Percentiles rank a stretch among this genome's conserved stretches.
These are phyloP conservation scores for Ctenosaura bakeri DNA, from an alignment of 2,797 vertebrate species.

Conservation along the genomic window DNA sequence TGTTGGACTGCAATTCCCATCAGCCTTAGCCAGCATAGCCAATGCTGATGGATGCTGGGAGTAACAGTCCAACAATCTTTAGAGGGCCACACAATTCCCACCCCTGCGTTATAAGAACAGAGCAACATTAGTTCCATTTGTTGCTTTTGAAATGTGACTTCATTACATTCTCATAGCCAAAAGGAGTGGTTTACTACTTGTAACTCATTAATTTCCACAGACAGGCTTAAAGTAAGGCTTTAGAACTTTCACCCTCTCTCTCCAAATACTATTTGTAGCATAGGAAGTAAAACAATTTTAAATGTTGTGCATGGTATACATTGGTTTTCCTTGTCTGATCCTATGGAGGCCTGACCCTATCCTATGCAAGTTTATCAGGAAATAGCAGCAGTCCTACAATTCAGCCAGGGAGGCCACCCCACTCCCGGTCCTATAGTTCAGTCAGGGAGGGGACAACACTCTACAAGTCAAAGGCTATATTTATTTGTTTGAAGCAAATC, in stretches of 20 bases:
- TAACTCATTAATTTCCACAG: no score
- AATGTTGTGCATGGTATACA: not conserved
- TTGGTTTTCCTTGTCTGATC: not conserved
- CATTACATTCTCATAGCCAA: no score
- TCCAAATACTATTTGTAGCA: not conserved
- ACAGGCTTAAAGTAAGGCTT: not conserved
- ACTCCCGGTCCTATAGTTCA: not conserved
- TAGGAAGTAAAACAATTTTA: not conserved
- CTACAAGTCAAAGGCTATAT: not conserved
- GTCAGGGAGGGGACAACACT: no score
- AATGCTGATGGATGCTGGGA: no score
- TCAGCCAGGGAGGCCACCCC: not conserved
- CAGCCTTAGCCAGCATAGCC: no score
- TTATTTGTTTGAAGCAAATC: not conserved
- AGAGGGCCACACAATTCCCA: no score
- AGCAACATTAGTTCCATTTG: no score
- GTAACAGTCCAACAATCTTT: no score
- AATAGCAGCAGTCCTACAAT: not conserved
- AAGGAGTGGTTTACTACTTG: no score
- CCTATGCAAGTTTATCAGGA: not conserved
- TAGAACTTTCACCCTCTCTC: not conserved
- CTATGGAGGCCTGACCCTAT: not conserved
- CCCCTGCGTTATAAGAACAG: no score
- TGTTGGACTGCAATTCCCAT: no score
- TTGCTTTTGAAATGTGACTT: no score